Evolutionary conservation across 2,888 invertebrate genomes (phyloP).

Genomic region (Protonemura montana): DNA sequence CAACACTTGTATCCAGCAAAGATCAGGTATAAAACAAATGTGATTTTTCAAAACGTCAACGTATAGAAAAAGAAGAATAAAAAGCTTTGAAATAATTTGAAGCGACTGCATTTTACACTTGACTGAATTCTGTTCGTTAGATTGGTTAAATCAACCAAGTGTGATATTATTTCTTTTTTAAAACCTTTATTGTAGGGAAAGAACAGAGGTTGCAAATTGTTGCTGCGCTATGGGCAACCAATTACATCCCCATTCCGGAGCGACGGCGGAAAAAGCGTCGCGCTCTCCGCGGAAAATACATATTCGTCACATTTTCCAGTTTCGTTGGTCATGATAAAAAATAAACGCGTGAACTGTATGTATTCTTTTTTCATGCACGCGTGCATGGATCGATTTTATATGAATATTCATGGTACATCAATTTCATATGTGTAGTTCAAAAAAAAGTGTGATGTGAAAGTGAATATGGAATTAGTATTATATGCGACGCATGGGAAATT

Average conservation of each 20-base stretch:
- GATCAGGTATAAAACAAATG: too few relatives aligned
- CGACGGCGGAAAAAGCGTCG: neutral
- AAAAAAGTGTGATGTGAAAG: neutral
- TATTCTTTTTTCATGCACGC: neutral
- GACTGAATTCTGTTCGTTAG: neutral
- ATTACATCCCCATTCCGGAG: neutral
- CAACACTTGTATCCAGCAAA: too few relatives aligned
- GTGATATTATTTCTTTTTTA: neutral
- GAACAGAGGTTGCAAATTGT: neutral
- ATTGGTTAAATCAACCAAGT: slow-evolving; percentile 12
- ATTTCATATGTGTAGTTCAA: neutral
- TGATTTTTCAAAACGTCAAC: too few relatives aligned
- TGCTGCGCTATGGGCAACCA: neutral
- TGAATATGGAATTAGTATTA: neutral
- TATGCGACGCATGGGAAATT: neutral
- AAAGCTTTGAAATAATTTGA: neutral
- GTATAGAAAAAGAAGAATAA: too few relatives aligned
- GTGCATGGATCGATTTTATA: neutral
- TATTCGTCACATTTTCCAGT: neutral
- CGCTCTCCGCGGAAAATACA: neutral
- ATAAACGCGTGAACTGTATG: neutral
- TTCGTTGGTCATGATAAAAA: neutral
- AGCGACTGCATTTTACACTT: neutral
- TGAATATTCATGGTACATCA: neutral
- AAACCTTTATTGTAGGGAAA: neutral